Conservation (phyloP, 1,140 invertebrate genomes). For the Plectrocnemia conspersa region DNA sequence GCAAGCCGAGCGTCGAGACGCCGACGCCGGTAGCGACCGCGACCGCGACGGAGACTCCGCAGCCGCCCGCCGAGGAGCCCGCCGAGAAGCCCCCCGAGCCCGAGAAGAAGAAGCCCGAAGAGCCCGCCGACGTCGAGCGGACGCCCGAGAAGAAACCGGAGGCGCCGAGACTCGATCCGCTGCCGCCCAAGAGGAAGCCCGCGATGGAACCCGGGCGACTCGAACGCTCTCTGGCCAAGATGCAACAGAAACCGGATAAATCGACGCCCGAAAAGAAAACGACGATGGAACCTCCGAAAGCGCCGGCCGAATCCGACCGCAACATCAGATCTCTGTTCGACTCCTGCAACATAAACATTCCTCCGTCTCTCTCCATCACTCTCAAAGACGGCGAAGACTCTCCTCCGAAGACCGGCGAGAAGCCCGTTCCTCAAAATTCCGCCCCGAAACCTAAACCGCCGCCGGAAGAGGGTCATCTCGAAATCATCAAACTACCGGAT, state of each 20-base stretch:
- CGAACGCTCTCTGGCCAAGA: no score
- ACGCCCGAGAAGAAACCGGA: not conserved
- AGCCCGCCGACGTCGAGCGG: not conserved
- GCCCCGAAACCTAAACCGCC: slow-evolving; percentile 41
- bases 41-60: not conserved
- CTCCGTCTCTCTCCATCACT: slow-evolving; percentile 56
- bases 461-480: slow-evolving; percentile 56
- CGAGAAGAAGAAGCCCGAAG: not conserved
- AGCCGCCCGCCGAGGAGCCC: not conserved
- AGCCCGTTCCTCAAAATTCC: slow-evolving; percentile 17
- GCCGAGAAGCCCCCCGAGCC: not conserved
- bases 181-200: not conserved
- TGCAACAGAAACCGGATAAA: not conserved
- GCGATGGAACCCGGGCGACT: no score
- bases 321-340: slow-evolving; percentile 49
- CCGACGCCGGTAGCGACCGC: not conserved
- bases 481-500: slow-evolving; percentile 57
- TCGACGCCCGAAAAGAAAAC: no score
- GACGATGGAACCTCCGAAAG: not conserved
- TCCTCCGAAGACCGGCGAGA: slow-evolving; percentile 24
- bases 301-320: not conserved
- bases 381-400: slow-evolving; percentile 46
- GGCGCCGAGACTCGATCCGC: not conserved
- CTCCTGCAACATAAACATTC: slow-evolving; percentile 57
- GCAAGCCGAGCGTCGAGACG: not conserved